A percentile compares a stretch with the other conserved stretches of the same genome.
Evolutionary conservation across 2,888 invertebrate species (phyloP).

Genomic region (Saturnia japonica): DNA sequence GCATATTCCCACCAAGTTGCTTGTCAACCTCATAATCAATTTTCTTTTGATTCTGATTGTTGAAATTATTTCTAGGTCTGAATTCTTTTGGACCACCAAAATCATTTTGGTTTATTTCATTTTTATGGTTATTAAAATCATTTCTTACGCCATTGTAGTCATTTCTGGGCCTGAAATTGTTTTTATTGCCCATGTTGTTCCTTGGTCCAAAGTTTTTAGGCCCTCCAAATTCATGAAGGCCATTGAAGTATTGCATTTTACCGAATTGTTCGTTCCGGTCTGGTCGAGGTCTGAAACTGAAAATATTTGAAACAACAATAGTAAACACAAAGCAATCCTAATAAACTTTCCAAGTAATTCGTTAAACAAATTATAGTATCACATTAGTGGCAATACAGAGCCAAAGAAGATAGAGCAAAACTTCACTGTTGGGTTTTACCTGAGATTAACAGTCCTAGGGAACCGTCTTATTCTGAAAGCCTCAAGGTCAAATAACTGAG

Average conservation of each 20-base stretch:
- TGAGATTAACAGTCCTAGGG: no score
- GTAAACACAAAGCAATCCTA: background rate
- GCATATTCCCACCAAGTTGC: conserved; percentile 63
- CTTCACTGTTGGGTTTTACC: no score
- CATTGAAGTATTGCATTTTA: conserved; percentile 78
- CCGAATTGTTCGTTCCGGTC: conserved; percentile 85
- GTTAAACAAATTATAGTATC: no score
- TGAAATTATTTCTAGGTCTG: conserved; percentile 71
- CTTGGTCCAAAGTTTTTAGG: conserved; percentile 77
- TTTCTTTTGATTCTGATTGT: conserved; percentile 58
- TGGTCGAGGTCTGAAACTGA: conserved; percentile 83
- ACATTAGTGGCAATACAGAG: no score
- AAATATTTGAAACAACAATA: conserved; percentile 26
- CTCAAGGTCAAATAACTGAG: no score
- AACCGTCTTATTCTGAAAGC: no score
- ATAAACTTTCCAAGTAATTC: no score
- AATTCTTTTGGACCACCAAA: conserved; percentile 77
- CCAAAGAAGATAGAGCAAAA: no score
- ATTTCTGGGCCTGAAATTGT: conserved; percentile 74
- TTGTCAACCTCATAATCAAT: conserved; percentile 69
- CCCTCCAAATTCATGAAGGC: conserved; percentile 73
- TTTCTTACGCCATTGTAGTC: conserved; percentile 76
- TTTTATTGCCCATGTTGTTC: conserved; percentile 67
- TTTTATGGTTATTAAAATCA: conserved; percentile 66
- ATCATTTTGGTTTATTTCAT: conserved; percentile 66